Evolutionary conservation across 2,888 invertebrate genomes (phyloP).

Genomic region (Sinodicranocentrus sp.): DNA sequence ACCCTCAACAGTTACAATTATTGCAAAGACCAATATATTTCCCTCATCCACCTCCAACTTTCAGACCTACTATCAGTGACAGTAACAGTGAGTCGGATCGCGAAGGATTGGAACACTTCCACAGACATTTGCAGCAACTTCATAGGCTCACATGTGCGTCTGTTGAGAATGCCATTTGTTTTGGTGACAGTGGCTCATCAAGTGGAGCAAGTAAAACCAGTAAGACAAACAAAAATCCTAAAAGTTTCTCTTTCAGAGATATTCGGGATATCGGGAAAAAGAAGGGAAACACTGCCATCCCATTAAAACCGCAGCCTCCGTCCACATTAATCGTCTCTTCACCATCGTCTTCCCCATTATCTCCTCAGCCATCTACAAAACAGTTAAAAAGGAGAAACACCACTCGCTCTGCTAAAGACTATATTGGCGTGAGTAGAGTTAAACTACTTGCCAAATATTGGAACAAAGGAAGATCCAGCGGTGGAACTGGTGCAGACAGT

Average conservation of each 20-base stretch:
- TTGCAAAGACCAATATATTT: slow-evolving; percentile 27
- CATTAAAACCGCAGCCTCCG: slow-evolving; percentile 18
- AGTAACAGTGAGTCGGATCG: slow-evolving; percentile 59
- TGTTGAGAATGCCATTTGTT: slow-evolving; percentile 50
- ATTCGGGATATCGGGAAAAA: slow-evolving; percentile 57
- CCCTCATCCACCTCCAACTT: slow-evolving; percentile 43
- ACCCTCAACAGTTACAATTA: slow-evolving; percentile 6
- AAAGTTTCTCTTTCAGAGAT: slow-evolving; percentile 58
- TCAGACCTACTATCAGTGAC: slow-evolving; percentile 44
- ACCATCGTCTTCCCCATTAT: slow-evolving; percentile 35
- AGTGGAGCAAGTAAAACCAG: background rate
- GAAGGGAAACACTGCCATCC: slow-evolving; percentile 21
- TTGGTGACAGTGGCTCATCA: slow-evolving; percentile 1
- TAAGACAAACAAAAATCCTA: slow-evolving; percentile 32
- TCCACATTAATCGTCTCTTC: slow-evolving; percentile 37
- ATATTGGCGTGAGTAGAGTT: slow-evolving; percentile 56
- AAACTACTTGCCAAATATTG: slow-evolving; percentile 63
- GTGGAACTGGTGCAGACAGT: slow-evolving; percentile 33
- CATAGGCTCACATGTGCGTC: slow-evolving; percentile 51
- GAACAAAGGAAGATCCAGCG: slow-evolving; percentile 54
- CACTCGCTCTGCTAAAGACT: slow-evolving; percentile 58
- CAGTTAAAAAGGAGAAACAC: slow-evolving; percentile 52
- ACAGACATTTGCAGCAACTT: slow-evolving; percentile 56
- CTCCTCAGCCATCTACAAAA: slow-evolving; percentile 5
- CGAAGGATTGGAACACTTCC: slow-evolving; percentile 56